Percentiles rank a stretch among this genome's conserved stretches.
Conservation (phyloP, 2,113 vertebrate genomes). For the Ursus arctos region DNA sequence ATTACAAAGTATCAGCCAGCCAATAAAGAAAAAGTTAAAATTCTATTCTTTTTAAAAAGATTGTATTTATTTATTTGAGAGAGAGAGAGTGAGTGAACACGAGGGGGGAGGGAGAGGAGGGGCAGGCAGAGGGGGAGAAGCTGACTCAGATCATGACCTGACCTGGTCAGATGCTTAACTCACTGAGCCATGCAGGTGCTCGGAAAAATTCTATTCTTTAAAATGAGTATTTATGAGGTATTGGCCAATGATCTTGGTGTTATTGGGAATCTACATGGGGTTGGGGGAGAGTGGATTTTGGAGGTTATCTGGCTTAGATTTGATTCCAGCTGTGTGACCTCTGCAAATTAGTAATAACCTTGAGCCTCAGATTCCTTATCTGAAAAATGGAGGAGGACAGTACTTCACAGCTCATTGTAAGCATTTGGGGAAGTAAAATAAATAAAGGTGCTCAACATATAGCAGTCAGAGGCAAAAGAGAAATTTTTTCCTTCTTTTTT, state of each 20-base stretch:
- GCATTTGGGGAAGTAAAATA: neutral
- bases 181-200: neutral
- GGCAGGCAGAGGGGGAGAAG: neutral
- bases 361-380: neutral
- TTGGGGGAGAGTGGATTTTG: neutral
- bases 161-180: neutral
- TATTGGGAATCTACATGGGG: neutral
- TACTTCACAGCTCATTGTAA: neutral
- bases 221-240: neutral
- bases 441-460: neutral
- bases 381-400: neutral
- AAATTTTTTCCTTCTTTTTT: neutral
- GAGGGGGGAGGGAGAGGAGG: neutral
- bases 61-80: neutral
- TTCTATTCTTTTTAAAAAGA: neutral
- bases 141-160: neutral
- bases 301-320: neutral
- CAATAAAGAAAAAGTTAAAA: slow-evolving; percentile 23
- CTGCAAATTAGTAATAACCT: neutral
- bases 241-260: neutral
- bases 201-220: neutral
- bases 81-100: neutral
- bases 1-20: neutral
- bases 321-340: neutral
- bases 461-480: neutral